Evolutionary conservation across 1,140 invertebrate species (phyloP).

Genomic region (Tribolium castaneum): DNA sequence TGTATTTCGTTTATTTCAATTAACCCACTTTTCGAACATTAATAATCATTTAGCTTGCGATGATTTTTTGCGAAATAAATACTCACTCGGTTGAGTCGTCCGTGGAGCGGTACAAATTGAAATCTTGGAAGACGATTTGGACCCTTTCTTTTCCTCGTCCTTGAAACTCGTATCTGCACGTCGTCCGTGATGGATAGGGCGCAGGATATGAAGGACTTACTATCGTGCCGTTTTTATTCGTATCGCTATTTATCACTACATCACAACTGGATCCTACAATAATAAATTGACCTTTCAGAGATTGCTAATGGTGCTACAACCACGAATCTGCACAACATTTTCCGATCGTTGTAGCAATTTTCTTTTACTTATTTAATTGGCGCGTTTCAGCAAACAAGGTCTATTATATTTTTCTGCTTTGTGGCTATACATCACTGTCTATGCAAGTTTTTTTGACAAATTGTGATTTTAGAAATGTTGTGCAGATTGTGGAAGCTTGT

Average conservation of each 20-base stretch:
- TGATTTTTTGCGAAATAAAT: background rate
- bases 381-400: background rate
- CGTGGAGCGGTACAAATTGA: conserved; percentile 71
- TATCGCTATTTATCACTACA: conserved; percentile 80
- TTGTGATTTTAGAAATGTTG: too few species aligned
- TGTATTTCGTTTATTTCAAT: conserved; percentile 14
- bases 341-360: background rate
- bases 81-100: conserved; percentile 74
- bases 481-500: too few species aligned
- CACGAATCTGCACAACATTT: background rate
- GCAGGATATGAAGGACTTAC: conserved; percentile 81
- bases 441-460: too few species aligned
- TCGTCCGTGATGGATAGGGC: conserved; percentile 78
- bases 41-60: background rate
- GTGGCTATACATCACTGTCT: too few species aligned
- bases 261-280: conserved; percentile 81
- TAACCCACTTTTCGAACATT: conserved; percentile 3
- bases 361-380: background rate
- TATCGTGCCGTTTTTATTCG: conserved; percentile 82
- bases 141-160: conserved; percentile 84
- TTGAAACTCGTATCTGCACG: conserved; percentile 87
- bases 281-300: conserved; percentile 1
- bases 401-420: too few species aligned
- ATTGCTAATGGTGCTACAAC: background rate
- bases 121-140: conserved; percentile 81